These are phyloP conservation scores for Gymnoscopelus microlampas DNA, from an alignment of 2,797 vertebrate genomes.

Conservation along the genomic window DNA sequence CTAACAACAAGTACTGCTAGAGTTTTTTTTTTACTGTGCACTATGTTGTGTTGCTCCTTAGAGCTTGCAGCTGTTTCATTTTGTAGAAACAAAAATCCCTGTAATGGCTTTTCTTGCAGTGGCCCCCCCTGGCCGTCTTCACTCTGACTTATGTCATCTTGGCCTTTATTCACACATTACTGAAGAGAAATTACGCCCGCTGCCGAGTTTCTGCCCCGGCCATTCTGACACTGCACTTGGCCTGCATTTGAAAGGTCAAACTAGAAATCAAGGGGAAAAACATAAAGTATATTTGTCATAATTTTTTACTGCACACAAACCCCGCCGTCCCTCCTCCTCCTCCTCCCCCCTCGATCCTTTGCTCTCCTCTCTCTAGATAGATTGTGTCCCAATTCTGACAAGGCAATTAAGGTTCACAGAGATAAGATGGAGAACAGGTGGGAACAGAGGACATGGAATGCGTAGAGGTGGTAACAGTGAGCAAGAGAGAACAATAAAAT, in stretches of 20 bases:
- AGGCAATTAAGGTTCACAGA: slow-evolving; percentile 19
- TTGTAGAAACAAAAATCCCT: slow-evolving; percentile 60
- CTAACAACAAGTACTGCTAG: too few relatives aligned
- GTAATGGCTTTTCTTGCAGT: slow-evolving; percentile 61
- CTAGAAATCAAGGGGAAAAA: neutral
- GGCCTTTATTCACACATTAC: neutral
- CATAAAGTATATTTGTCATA: neutral
- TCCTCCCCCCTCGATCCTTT: neutral
- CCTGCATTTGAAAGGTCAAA: neutral
- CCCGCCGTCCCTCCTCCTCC: neutral
- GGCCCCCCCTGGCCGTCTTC: slow-evolving; percentile 51
- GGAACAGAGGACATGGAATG: neutral
- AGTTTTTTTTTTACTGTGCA: too few relatives aligned
- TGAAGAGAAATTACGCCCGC: slow-evolving; percentile 33
- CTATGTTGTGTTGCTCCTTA: slow-evolving; percentile 47
- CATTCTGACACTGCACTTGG: slow-evolving; percentile 49
- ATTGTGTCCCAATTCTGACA: slow-evolving; percentile 34
- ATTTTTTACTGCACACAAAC: too few relatives aligned
- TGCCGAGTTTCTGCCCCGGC: too few relatives aligned
- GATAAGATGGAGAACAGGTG: neutral
- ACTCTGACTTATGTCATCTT: slow-evolving; percentile 20
- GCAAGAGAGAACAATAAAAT: too few relatives aligned
- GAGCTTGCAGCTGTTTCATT: slow-evolving; percentile 66
- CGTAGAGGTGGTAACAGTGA: too few relatives aligned
- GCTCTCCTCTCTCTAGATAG: slow-evolving; percentile 32